These are phyloP conservation scores for Strix uralensis DNA, from an alignment of 2,113 vertebrate species.

Conservation along the genomic window DNA sequence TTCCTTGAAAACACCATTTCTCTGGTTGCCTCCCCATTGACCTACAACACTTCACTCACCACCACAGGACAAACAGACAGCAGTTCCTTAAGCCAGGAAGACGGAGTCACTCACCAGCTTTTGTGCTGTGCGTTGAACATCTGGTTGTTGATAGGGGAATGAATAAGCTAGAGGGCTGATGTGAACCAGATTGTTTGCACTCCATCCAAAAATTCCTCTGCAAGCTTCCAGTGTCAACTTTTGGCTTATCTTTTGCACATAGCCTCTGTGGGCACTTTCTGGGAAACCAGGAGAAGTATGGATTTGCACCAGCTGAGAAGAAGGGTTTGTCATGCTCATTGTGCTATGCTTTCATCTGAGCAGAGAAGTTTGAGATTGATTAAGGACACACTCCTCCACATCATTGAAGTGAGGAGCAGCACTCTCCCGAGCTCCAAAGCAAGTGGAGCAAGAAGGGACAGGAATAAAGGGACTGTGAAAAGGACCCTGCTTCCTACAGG, in stretches of 20 bases:
- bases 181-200: conserved; percentile 19
- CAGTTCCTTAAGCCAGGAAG: conserved; percentile 11
- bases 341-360: not conserved
- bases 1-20: not conserved
- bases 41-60: not conserved
- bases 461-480: not conserved
- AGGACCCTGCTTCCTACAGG: not conserved
- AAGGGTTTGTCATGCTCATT: not conserved
- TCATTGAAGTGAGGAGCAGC: not conserved
- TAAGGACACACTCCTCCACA: not conserved
- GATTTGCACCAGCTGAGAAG: not conserved
- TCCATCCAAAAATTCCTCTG: not conserved
- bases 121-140: not conserved
- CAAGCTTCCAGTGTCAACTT: not conserved
- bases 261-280: not conserved
- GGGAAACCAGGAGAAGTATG: not conserved
- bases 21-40: not conserved
- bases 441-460: not conserved
- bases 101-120: not conserved
- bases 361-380: not conserved
- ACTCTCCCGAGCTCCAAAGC: not conserved
- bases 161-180: conserved; percentile 4
- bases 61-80: not conserved
- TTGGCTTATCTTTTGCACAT: conserved; percentile 17
- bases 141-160: conserved; percentile 2